Conservation (phyloP, 2,797 vertebrate species). For the Taenioides sp. region DNA sequence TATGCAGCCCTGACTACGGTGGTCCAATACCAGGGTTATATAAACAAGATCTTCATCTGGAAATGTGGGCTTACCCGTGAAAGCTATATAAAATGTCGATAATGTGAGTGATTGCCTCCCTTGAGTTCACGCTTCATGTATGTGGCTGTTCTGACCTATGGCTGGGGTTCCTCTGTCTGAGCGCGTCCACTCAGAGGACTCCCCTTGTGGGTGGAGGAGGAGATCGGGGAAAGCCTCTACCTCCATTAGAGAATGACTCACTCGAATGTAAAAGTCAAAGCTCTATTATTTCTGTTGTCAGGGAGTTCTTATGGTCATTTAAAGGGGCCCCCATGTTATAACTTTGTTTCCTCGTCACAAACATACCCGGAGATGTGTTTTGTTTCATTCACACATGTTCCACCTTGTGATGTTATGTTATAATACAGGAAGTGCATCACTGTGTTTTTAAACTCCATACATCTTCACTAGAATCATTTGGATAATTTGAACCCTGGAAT, state of each 20-base stretch:
- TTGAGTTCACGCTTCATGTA: slow-evolving; percentile 24
- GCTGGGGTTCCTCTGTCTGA: slow-evolving; percentile 47
- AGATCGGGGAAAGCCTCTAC: slow-evolving; percentile 53
- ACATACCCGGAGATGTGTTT: no score
- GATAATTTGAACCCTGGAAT: no score
- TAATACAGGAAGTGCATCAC: no score
- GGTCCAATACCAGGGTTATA: slow-evolving; percentile 12
- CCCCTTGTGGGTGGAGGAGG: slow-evolving; percentile 48
- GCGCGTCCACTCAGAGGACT: slow-evolving; percentile 49
- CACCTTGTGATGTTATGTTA: no score
- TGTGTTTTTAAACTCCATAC: no score
- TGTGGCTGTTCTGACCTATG: slow-evolving; percentile 58
- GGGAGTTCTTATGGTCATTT: neutral
- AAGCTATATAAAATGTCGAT: slow-evolving; percentile 8
- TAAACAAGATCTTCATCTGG: slow-evolving; percentile 11
- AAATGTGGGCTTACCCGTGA: slow-evolving; percentile 6
- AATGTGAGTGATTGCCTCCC: slow-evolving; percentile 12
- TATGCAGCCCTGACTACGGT: slow-evolving; percentile 18
- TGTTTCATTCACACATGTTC: no score
- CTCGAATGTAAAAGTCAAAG: slow-evolving; percentile 13
- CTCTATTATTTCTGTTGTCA: slow-evolving; percentile 13
- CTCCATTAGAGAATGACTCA: slow-evolving; percentile 49
- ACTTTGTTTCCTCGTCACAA: no score
- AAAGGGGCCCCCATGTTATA: neutral
- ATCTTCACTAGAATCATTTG: no score